phyloP scores from a whole-genome alignment of 2,113 vertebrate species.

The Lucifuga dentata region DNA sequence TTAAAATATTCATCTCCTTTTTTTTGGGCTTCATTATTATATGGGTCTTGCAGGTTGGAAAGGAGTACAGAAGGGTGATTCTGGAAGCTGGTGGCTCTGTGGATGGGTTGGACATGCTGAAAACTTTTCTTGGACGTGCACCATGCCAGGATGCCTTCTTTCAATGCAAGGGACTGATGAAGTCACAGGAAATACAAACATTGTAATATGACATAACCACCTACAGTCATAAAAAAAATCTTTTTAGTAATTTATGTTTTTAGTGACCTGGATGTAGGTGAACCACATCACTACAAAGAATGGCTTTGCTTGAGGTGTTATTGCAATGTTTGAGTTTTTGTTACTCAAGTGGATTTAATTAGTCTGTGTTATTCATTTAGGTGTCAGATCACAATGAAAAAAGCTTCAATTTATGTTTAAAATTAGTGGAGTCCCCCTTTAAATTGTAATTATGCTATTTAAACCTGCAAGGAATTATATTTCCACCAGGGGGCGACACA shows the following conservation, averaged over 20 bases:
- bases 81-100: slow-evolving; percentile 92
- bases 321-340: neutral
- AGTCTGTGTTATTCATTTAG: too few relatives aligned
- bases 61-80: slow-evolving; percentile 91
- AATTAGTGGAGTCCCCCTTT: too few relatives aligned
- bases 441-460: too few relatives aligned
- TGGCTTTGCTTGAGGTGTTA: neutral
- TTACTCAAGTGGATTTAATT: too few relatives aligned
- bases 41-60: slow-evolving; percentile 86
- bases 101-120: slow-evolving; percentile 93
- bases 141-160: slow-evolving; percentile 92
- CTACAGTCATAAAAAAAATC: neutral
- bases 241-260: neutral
- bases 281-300: neutral
- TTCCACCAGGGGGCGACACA: slow-evolving; percentile 52
- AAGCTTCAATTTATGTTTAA: too few relatives aligned
- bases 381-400: too few relatives aligned
- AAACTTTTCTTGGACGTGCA: slow-evolving; percentile 88
- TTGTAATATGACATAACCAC: neutral
- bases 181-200: slow-evolving; percentile 19
- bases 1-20: neutral
- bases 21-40: neutral
- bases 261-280: neutral
- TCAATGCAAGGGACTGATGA: slow-evolving; percentile 88
- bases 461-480: neutral